These are phyloP conservation scores for Aromia moschata DNA, from an alignment of 2,888 invertebrate genomes.

Conservation along the genomic window DNA sequence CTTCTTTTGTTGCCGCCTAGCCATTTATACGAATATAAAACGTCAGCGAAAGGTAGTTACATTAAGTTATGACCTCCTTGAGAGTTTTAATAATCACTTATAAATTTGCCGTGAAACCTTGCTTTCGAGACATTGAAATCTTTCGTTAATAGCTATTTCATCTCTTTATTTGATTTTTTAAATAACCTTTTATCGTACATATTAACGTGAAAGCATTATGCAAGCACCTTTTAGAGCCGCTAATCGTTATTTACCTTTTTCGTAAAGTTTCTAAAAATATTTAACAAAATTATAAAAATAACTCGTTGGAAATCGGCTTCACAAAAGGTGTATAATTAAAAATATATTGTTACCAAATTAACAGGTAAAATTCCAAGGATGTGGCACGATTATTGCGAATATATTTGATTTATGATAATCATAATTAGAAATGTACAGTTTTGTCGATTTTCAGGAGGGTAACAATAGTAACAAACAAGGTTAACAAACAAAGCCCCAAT, in stretches of 20 bases:
- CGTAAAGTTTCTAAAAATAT: conserved; percentile 17
- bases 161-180: conserved; percentile 8
- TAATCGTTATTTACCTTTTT: conserved; percentile 10
- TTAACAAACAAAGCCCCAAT: too few species aligned
- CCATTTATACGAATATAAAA: too few species aligned
- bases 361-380: not conserved
- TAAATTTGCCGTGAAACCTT: not conserved
- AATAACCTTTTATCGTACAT: conserved; percentile 17
- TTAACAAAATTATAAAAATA: conserved; percentile 18
- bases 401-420: too few species aligned
- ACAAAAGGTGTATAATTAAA: not conserved
- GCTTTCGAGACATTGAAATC: not conserved
- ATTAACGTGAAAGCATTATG: conserved; percentile 16
- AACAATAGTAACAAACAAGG: too few species aligned
- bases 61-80: too few species aligned
- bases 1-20: too few species aligned
- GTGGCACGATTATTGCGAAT: too few species aligned
- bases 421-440: too few species aligned
- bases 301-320: not conserved
- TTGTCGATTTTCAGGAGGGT: too few species aligned
- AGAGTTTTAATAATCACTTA: not conserved
- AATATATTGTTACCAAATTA: not conserved
- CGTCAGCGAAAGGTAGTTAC: too few species aligned
- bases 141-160: not conserved
- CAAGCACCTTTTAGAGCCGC: conserved; percentile 16